Percentiles rank a stretch among this genome's conserved stretches.
Conservation (phyloP, 1,140 invertebrate species). For the Bombus huntii region DNA sequence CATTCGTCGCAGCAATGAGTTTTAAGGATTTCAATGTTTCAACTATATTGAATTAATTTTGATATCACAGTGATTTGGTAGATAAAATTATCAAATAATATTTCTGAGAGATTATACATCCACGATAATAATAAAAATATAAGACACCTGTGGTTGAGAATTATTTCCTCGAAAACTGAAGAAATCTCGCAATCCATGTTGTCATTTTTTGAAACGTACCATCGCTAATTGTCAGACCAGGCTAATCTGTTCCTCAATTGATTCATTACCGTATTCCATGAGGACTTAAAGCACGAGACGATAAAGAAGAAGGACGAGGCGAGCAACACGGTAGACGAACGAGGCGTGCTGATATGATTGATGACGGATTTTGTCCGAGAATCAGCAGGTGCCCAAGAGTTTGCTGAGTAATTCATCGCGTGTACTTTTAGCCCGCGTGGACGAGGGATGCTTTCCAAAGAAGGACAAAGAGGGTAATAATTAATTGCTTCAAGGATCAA, state of each 20-base stretch:
- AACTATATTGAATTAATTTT: neutral
- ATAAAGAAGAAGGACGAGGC: conserved; percentile 29
- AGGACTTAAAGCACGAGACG: conserved; percentile 10
- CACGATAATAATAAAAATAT: neutral
- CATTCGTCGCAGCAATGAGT: neutral
- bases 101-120: neutral
- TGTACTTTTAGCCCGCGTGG: conserved; percentile 47
- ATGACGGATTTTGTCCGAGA: conserved; percentile 63
- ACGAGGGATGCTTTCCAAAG: conserved; percentile 4
- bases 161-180: neutral
- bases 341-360: conserved; percentile 65
- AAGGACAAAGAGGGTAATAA: conserved; percentile 45
- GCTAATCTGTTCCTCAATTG: conserved; percentile 37
- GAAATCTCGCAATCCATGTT: neutral
- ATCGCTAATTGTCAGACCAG: neutral
- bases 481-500: conserved; percentile 39
- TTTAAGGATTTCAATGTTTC: neutral
- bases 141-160: neutral
- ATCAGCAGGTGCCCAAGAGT: conserved; percentile 62
- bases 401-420: conserved; percentile 67
- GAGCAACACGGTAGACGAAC: conserved; percentile 38
- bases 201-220: neutral
- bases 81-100: neutral
- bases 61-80: neutral
- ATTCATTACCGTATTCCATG: conserved; percentile 39